Conservation (phyloP, 2,113 vertebrate genomes). For the Gallinago paraguaiae region DNA sequence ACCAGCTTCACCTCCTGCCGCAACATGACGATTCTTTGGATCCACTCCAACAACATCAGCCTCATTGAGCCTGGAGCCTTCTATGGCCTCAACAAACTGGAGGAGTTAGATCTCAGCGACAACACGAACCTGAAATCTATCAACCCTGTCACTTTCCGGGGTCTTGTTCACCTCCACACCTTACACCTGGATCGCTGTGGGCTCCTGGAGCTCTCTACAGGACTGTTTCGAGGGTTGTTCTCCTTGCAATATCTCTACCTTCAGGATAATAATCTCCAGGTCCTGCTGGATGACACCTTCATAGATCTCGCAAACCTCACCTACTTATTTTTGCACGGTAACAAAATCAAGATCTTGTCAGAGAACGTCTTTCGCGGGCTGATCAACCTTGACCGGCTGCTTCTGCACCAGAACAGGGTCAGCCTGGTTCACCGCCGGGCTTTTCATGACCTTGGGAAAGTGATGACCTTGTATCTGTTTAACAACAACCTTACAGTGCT, state of each 20-base stretch:
- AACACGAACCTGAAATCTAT: conserved; percentile 90
- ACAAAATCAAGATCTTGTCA: conserved; percentile 90
- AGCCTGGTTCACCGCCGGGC: conserved; percentile 84
- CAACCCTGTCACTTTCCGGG: conserved; percentile 88
- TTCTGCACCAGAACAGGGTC: conserved; percentile 93
- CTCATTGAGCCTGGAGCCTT: conserved; percentile 91
- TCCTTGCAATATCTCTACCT: conserved; percentile 96
- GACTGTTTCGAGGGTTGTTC: conserved; percentile 89
- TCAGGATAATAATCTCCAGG: conserved; percentile 91
- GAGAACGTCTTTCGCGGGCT: conserved; percentile 92
- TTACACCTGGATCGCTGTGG: conserved; percentile 95
- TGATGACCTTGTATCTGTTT: conserved; percentile 93
- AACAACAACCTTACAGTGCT: conserved; percentile 94
- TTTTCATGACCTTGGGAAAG: conserved; percentile 90
- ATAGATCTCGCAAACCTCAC: conserved; percentile 96
- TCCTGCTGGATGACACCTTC: conserved; percentile 90
- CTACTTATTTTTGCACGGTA: conserved; percentile 95
- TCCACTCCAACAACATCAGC: conserved; percentile 95
- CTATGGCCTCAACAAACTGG: conserved; percentile 87
- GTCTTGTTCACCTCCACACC: conserved; percentile 90
- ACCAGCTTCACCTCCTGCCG: conserved; percentile 91
- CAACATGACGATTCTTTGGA: conserved; percentile 94
- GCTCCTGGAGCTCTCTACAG: conserved; percentile 87
- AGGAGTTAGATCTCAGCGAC: conserved; percentile 96
- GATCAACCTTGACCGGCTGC: conserved; percentile 89